These are phyloP conservation scores for Tragelaphus imberbis DNA, from an alignment of 2,113 vertebrate species.

Conservation along the genomic window DNA sequence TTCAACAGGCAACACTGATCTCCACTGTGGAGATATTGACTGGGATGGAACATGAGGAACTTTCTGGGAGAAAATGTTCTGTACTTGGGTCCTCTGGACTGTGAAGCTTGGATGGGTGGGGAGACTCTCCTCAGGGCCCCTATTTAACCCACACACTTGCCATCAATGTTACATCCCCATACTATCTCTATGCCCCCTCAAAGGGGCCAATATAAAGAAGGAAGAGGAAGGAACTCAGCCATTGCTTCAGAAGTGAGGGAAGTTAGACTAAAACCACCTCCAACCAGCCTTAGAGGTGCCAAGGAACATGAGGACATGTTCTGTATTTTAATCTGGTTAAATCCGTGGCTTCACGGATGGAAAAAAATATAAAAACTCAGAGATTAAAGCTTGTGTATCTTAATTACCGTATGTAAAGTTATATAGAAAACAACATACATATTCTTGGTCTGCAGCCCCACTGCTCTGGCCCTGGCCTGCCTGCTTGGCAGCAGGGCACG, in stretches of 20 bases:
- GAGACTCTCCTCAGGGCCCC: neutral
- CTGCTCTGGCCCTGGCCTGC: neutral
- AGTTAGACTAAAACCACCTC: neutral
- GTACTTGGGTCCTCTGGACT: neutral
- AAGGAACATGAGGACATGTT: neutral
- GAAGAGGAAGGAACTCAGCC: neutral
- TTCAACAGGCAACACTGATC: neutral
- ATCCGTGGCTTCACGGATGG: neutral
- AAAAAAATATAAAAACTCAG: neutral
- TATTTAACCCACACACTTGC: neutral
- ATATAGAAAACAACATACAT: neutral
- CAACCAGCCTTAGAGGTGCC: neutral
- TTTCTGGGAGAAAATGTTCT: neutral
- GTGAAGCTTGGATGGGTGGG: neutral
- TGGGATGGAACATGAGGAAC: neutral
- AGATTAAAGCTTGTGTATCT: neutral
- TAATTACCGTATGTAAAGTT: neutral
- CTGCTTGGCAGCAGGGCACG: rapidly evolving
- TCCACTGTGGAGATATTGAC: neutral
- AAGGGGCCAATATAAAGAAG: neutral
- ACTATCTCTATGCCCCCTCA: neutral
- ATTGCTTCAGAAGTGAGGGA: neutral
- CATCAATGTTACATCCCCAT: rapidly evolving
- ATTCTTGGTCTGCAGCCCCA: neutral
- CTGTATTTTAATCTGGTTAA: neutral